Base-by-base conservation (phyloP, 2,888 invertebrate genomes). In the Euzetes globulus region DNA sequence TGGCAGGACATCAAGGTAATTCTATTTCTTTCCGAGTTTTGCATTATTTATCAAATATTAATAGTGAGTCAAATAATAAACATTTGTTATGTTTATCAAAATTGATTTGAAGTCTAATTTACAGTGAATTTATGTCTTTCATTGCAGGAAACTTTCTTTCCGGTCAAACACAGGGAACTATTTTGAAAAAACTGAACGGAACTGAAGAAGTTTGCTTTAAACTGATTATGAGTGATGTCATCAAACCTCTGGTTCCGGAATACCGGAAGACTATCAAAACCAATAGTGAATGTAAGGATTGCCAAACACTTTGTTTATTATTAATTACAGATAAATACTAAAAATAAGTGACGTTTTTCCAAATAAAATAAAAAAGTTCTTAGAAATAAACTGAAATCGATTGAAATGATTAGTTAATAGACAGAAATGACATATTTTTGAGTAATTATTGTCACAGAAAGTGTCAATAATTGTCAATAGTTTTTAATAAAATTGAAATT, bases 131-230 rank as follows among this genome's bases (percentile, higher is more conserved):
- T 45, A 71, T 33, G 13, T n/a, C 9, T 22, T 63, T 9, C 6
- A 65, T 65, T 65, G 3, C 81, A 86, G 86, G 94, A 52, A 94
- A 94, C 84, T 95, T 95, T 85, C 91, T 92, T 81, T 92, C 94
- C 1, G 95, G 94, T 65, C 72, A 72, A 0, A 83, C 93, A 80
- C 93, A 91, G 80, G 96, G 96, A 60, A 95, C 95, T 29, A 94
- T 96, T 79, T 84, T 95, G 80, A 96, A 96, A 86, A 95, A 95
- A 83, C 86, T 93, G 50, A 92, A 93, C 80, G 89, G 89, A 9
- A 91, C 92, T 82, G 96, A 96, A 83, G 92, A 93, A 82, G 87
- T 88, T 78, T 93, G 94, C 82, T 93, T 95, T 83, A 87, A 91
- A 84, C 85, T 89, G 78, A 79, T 81, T 33, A 79, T 79, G 52